phyloP scores from a whole-genome alignment of 2,113 vertebrate species.

The Prionailurus viverrinus region DNA sequence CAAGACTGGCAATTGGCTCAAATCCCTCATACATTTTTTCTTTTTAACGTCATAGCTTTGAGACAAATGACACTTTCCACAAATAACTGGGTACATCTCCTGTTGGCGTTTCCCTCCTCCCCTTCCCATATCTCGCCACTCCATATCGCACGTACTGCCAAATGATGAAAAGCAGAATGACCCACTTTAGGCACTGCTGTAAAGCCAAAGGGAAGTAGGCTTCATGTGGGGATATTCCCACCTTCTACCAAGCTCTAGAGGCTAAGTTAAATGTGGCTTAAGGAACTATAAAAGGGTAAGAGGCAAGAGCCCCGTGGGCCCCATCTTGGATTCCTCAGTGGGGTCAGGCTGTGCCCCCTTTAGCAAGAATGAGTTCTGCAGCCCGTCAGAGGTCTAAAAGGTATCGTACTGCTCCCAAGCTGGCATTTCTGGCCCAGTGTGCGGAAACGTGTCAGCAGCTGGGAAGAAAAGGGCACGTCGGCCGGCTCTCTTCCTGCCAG shows the following conservation, averaged over 20 bases:
- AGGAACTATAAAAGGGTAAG: not conserved
- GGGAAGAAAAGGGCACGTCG: not conserved
- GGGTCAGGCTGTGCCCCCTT: not conserved
- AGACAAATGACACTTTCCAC: not conserved
- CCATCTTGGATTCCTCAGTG: not conserved
- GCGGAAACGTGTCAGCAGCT: not conserved
- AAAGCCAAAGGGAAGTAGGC: not conserved
- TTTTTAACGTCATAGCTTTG: slow-evolving; percentile 30
- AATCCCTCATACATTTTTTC: not conserved
- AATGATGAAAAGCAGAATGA: not conserved
- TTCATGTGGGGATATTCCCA: not conserved
- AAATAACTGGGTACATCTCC: not conserved
- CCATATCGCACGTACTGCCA: not conserved
- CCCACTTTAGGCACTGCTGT: not conserved
- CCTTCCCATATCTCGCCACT: not conserved
- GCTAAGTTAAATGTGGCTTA: not conserved
- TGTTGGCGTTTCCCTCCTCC: not conserved
- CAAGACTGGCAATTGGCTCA: not conserved
- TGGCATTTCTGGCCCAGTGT: not conserved
- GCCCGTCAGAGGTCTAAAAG: not conserved
- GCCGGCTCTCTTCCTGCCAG: not conserved
- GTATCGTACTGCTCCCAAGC: not conserved
- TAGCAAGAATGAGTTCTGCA: not conserved
- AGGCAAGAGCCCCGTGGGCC: not conserved
- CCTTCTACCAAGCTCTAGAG: not conserved